Evolutionary conservation across 2,113 vertebrate species (phyloP).

Genomic region (Mobula hypostoma): DNA sequence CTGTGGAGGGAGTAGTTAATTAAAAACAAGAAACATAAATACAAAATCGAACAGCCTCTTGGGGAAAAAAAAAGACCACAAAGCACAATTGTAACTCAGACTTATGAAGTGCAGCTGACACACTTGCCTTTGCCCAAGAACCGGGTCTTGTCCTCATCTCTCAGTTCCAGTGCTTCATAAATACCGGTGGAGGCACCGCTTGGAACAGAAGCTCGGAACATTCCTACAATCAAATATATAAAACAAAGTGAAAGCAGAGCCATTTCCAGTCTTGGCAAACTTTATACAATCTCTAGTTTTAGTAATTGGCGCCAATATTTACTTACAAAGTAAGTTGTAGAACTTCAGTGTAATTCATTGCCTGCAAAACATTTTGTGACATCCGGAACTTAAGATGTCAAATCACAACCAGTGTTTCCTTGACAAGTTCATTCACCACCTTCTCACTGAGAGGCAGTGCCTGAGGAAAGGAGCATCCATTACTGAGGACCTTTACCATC

Average conservation of each 20-base stretch:
- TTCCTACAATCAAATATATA: conserved; percentile 57
- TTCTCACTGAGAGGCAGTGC: no score
- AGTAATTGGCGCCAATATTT: neutral
- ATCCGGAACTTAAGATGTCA: neutral
- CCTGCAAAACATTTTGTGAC: no score
- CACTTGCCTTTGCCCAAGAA: conserved; percentile 87
- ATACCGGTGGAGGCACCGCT: conserved; percentile 94
- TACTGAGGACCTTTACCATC: no score
- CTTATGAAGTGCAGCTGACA: neutral
- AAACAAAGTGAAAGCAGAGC: neutral
- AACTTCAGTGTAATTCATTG: neutral
- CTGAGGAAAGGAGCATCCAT: no score
- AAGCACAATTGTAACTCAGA: neutral
- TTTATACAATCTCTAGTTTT: neutral
- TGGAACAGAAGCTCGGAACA: conserved; percentile 93
- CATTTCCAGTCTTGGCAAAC: neutral
- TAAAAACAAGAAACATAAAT: neutral
- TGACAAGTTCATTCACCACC: no score
- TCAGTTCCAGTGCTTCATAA: conserved; percentile 93
- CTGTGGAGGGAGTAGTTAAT: no score
- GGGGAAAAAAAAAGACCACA: neutral
- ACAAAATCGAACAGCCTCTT: neutral
- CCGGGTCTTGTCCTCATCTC: conserved; percentile 94
- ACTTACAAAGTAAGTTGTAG: neutral
- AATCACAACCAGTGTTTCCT: neutral